phyloP scores from a whole-genome alignment of 2,113 vertebrate species.

The Plectropomus leopardus region DNA sequence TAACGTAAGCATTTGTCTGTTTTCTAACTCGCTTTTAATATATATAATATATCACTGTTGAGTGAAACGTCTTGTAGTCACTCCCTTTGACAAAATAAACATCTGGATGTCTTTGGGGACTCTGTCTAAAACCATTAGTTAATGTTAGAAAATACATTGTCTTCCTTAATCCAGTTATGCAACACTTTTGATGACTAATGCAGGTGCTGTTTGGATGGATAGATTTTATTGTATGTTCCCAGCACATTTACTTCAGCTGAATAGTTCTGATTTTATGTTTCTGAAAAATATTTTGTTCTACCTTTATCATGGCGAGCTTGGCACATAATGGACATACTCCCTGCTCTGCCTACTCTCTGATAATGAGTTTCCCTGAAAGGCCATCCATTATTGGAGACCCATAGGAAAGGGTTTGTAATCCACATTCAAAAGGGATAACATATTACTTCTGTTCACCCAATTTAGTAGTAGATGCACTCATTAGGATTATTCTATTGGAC shows the following conservation, averaged over 20 bases:
- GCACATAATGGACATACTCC: background rate
- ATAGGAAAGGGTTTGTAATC: background rate
- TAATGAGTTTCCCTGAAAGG: background rate
- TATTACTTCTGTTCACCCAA: background rate
- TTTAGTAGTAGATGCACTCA: background rate
- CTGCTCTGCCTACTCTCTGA: background rate
- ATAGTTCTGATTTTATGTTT: background rate
- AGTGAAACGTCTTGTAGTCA: background rate
- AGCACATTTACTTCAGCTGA: background rate
- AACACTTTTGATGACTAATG: background rate
- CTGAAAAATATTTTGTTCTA: background rate
- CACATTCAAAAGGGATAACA: background rate
- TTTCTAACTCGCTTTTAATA: background rate
- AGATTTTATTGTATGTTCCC: background rate
- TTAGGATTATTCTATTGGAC: no score
- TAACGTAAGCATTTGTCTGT: background rate
- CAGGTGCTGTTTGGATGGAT: background rate
- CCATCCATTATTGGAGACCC: background rate
- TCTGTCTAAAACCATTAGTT: background rate
- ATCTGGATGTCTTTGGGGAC: background rate
- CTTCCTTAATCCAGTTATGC: background rate
- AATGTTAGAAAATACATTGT: background rate
- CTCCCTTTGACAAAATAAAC: background rate
- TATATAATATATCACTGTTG: background rate
- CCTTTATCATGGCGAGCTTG: background rate